These are phyloP conservation scores for Apostichopus japonicus DNA, from an alignment of 35 echinoderm and acorn worm genomes.

Conservation along the genomic window DNA sequence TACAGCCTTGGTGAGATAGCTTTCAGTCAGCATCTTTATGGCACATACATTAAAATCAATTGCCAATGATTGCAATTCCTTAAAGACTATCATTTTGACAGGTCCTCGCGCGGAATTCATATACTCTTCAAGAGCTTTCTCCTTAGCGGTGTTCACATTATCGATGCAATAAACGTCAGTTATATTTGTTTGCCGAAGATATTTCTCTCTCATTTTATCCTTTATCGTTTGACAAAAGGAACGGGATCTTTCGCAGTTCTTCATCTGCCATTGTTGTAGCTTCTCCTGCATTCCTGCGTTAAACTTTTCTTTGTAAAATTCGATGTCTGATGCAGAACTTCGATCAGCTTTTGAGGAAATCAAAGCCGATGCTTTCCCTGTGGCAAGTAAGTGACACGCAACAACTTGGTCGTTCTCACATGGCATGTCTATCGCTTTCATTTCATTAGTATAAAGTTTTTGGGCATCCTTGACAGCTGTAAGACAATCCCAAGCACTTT, in stretches of 20 bases:
- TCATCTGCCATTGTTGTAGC: background rate
- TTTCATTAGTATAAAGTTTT: background rate
- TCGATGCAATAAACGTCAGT: background rate
- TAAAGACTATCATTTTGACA: background rate
- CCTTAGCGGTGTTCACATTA: background rate
- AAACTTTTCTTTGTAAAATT: background rate
- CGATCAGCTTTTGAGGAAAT: background rate
- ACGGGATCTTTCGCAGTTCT: background rate
- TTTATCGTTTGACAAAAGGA: background rate
- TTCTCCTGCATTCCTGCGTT: background rate
- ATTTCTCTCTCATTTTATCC: background rate
- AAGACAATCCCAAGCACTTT: background rate
- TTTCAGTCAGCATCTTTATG: background rate
- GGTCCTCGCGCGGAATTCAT: background rate
- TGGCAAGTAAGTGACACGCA: background rate
- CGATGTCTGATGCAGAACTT: background rate
- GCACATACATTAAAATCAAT: background rate
- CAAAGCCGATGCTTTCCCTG: background rate
- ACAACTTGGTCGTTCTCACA: background rate
- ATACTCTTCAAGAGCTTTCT: background rate
- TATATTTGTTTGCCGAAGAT: background rate
- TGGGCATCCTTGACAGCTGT: background rate
- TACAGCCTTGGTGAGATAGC: background rate
- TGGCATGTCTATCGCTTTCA: slow-evolving; percentile 11
- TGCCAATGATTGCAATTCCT: background rate